Base-by-base conservation (phyloP, 2,113 vertebrate genomes). In the Cyanocitta stelleri region DNA sequence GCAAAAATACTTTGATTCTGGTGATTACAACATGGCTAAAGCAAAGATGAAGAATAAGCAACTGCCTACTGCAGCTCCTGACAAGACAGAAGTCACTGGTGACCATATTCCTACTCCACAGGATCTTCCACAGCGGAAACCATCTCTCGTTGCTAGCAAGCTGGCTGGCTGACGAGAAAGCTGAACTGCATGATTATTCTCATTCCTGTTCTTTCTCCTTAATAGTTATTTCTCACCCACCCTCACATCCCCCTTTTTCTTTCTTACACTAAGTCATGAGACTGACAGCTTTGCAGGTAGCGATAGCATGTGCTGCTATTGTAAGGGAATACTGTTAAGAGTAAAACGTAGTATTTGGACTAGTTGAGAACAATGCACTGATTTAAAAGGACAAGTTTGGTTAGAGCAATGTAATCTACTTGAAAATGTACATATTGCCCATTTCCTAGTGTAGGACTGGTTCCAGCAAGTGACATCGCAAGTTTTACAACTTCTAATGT, bases 1-100 rank as follows among this genome's bases (percentile, higher is more conserved):
- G 99, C 99, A 99, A 99, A 99, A 99, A 94, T 99, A 99, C 97
- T 99, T 99, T 96, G 99, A 99, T 98, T 99, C 99, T 77, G 99
- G 99, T 8, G 99, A 99, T 97, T 99, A 99, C 98, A 99, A 99
- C 98, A 99, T 99, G 99, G 99, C 99, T 61, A 99, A 99, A 97
- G 99, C 99, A 39, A 99, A 99, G 97, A 99, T 99, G 94, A 99
- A 99, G 98, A 99, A 99, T 96, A 99, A 99, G 94, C 99, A 99
- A 96, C 98, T 99, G 85, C 99, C 99, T 16, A 95, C 98, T 35
- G 98, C 99, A 68, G 98, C 99, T n/a, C 98, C 99, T 6, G 99
- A 99, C 97, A 99, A 99, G 98, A 98, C 99, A 3, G 99, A 99
- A 98, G 99, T 99, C 95, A 99, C 99, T 83, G 99, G 99, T 68